phyloP scores from a whole-genome alignment of 2,888 invertebrate genomes.

The Pristionchus mayeri region DNA sequence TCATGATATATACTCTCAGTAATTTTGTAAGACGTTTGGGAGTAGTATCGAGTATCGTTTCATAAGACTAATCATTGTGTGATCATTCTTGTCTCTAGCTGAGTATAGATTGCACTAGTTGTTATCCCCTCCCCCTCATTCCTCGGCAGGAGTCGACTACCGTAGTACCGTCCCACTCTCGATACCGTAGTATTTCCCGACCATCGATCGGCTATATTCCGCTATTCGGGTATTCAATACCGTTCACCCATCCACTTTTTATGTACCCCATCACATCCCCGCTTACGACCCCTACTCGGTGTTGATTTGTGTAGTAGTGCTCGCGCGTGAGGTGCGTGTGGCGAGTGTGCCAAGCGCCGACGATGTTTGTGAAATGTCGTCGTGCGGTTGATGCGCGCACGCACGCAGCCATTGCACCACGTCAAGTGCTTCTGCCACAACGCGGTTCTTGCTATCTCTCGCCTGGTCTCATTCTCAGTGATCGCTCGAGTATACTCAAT shows the following conservation, averaged over 20 bases:
- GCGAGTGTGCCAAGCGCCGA: slow-evolving; percentile 23
- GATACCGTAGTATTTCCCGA: slow-evolving; percentile 36
- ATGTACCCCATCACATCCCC: not conserved
- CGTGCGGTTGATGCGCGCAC: slow-evolving; percentile 16
- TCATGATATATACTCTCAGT: slow-evolving; percentile 10
- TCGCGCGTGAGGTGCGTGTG: not conserved
- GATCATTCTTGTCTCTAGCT: not conserved
- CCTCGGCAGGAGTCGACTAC: slow-evolving; percentile 7
- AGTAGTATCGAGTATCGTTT: not conserved
- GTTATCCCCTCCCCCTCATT: not conserved
- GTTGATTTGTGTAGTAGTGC: not conserved
- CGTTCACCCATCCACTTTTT: not conserved
- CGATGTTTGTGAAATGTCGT: slow-evolving; percentile 43
- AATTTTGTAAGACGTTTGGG: not conserved
- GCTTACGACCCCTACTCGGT: slow-evolving; percentile 4
- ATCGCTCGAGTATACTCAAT: slow-evolving; percentile 13
- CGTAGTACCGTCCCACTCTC: not conserved
- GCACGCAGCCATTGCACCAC: slow-evolving; percentile 40
- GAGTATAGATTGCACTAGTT: slow-evolving; percentile 19
- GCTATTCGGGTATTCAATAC: slow-evolving; percentile 18
- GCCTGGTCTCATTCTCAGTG: slow-evolving; percentile 24
- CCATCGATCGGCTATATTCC: slow-evolving; percentile 21
- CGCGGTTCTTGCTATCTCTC: not conserved
- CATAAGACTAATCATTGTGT: not conserved
- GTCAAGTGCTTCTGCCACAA: not conserved